phyloP scores from a whole-genome alignment of 2,797 vertebrate genomes.

The Graptemys geographica region DNA sequence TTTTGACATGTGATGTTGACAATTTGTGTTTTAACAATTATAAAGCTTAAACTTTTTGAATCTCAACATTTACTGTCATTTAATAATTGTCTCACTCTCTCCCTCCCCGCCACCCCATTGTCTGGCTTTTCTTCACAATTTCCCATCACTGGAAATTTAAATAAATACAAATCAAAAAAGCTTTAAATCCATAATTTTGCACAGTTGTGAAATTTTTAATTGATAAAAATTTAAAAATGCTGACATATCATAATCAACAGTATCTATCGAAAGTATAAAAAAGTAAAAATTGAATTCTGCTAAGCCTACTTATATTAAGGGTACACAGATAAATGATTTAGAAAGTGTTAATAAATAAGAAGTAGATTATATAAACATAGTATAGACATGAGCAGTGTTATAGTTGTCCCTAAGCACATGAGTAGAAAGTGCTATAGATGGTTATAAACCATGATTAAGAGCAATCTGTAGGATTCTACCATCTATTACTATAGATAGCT shows the following conservation, averaged over 20 bases:
- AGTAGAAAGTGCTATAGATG: neutral
- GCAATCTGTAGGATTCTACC: slow-evolving; percentile 1
- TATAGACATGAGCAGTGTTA: neutral
- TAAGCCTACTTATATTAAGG: neutral
- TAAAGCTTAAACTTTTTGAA: neutral
- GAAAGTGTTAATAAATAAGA: neutral
- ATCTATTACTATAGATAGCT: neutral
- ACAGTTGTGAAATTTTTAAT: too few species aligned
- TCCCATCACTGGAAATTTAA: neutral
- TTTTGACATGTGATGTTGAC: neutral
- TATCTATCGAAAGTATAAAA: neutral
- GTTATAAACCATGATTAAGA: neutral
- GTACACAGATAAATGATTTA: neutral
- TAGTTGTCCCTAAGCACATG: neutral
- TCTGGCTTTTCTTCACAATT: neutral
- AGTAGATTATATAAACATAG: neutral
- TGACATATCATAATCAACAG: too few species aligned
- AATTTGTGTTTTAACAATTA: neutral
- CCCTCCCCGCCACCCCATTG: neutral
- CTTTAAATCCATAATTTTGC: too few species aligned
- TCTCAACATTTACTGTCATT: neutral
- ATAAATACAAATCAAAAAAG: too few species aligned
- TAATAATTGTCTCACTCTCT: neutral
- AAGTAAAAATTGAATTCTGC: neutral
- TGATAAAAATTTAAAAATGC: too few species aligned